Base-by-base conservation (phyloP, 1,140 invertebrate genomes). In the Physella acuta region DNA sequence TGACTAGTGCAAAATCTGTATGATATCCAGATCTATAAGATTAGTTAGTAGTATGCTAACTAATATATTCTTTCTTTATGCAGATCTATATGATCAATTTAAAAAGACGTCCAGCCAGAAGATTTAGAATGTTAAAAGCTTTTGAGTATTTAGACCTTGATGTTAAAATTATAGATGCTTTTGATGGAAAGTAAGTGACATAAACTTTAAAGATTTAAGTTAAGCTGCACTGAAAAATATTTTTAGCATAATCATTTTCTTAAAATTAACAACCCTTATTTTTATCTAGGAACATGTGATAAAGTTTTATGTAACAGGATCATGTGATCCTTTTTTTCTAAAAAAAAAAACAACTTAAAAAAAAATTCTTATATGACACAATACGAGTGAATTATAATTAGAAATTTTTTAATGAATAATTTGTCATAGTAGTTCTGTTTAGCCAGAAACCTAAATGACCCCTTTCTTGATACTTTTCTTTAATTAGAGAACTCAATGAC, bases 41-140 rank as follows among this genome's bases (percentile, higher is more conserved):
- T 31, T 5, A 8, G 30, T 28, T 24, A 20, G 2, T 24, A 17
- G 14, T 39, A 49, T 28, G 11, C 63, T 36, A 44, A 8, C 44
- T n/a, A 52, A 11, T 14, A 55, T 39, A 55, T 58, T 44, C 39
- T 44, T 8, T 20, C 39, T 71, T 39, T 64, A 16, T 74, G 16
- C 44, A 84, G 80, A 72, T 97, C 62, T 98, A 91, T 79, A 90
- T 98, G 88, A 97, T 99, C 20, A 99, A 98, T 85, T 85, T 99
- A 55, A 83, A 89, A 59, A 85, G 96, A 73, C 86, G 97, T 73
- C 88, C 90, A 0, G 92, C 97, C 75, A 86, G 95, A 74, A 85
- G 91, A 34, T 71, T 84, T 5, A 88, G 93, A 79, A 98, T 99
- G 95, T 74, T 89, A 55, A 76, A 86, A 31, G 90, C 90, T 64